Evolutionary conservation across 2,113 vertebrate species (phyloP), one percentile per base, ranked within the genome.

Genomic region (Anguilla rostrata): DNA sequence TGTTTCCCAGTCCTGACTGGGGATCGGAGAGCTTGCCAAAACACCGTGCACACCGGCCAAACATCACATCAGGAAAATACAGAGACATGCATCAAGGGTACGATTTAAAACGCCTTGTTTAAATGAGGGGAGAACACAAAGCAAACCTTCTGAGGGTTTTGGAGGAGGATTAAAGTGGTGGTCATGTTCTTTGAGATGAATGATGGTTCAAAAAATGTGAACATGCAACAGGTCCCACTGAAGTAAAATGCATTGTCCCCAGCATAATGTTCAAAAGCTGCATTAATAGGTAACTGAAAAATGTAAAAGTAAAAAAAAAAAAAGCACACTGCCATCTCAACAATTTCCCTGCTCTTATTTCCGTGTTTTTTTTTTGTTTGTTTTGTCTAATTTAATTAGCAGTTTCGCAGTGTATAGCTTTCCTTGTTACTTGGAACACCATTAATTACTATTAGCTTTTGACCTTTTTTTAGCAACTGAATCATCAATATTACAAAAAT

Each of bases 381-480:
- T 83, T 57, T 60, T 39, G 82, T 39, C 29, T 63, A 60, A 57
- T 60, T 83, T 57, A 56, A 46, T 53, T 22, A 93, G 94, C 94
- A 95, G 95, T 94, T 92, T 96, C 26, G 60, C 94, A 95, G 92
- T 92, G 95, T 95, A 95, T 95, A 94, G 93, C 93, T 95, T 88
- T 94, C 95, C 95, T 95, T 93, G 40, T 94, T 94, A 93, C 94
- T 94, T 95, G 94, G 95, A 94, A 95, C 95, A 95, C 94, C 95
- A 94, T 93, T 95, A 93, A 94, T 92, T 95, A 94, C 92, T 94
- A 94, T 95, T 95, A 95, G 94, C 94, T 94, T 93, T 94, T 93
- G 94, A 95, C 94, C 94, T 12, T 34, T 12, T 34, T 53, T 75
- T 90, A 94, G 94, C 93, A 81, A 34, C 40, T 16, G n/a, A 83